phyloP scores from a whole-genome alignment of 2,113 vertebrate genomes.

The human (Homo sapiens) region GRCh38 chr12:52050001-52050500 shows the following conservation, averaged over 20 bases:
- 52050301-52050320: neutral
- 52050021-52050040: neutral
- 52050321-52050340: neutral
- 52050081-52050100: neutral
- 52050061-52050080: neutral
- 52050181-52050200: neutral
- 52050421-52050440: slow-evolving; percentile 56
- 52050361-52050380: neutral
- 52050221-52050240: neutral
- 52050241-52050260: neutral
- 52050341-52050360: neutral
- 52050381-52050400: neutral
- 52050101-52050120: neutral
- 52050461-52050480: slow-evolving; percentile 71
- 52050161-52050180: neutral
- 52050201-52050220: neutral
- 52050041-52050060: neutral
- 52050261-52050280: neutral
- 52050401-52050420: neutral
- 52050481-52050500: slow-evolving; percentile 54
- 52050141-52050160: neutral
- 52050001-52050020: neutral
- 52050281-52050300: neutral
- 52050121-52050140: neutral
- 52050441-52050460: slow-evolving; percentile 63